Evolutionary conservation across 2,113 vertebrate species (phyloP).

Genomic region (Chloebia gouldiae): DNA sequence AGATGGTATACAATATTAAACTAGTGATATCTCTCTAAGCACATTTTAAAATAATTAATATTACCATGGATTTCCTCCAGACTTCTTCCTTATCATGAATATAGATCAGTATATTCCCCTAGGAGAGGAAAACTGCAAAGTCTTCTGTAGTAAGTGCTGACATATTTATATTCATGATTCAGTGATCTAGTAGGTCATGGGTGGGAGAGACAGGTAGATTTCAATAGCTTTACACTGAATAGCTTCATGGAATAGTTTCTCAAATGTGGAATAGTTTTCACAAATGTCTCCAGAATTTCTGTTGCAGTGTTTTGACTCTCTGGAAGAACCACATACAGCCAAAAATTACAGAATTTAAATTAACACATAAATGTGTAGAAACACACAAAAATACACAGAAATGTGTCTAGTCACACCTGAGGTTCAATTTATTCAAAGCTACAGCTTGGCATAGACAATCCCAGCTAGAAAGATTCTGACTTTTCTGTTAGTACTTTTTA

Average conservation of each 20-base stretch:
- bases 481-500: slow-evolving; percentile 30
- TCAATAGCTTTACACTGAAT: background rate
- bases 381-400: background rate
- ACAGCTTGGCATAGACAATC: background rate
- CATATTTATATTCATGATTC: background rate
- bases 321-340: background rate
- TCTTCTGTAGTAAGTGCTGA: background rate
- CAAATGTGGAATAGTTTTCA: background rate
- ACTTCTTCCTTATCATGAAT: slow-evolving; percentile 22
- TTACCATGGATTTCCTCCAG: slow-evolving; percentile 29
- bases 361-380: background rate
- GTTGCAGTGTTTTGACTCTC: background rate
- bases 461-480: background rate
- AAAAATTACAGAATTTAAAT: background rate
- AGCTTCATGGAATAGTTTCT: background rate
- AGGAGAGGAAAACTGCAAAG: background rate
- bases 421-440: background rate
- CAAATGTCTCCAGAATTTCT: background rate
- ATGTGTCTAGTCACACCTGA: background rate
- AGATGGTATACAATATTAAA: slow-evolving; percentile 41
- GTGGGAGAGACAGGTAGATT: background rate
- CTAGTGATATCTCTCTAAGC: slow-evolving; percentile 23
- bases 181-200: background rate
- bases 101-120: background rate
- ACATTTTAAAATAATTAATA: slow-evolving; percentile 59